These are phyloP conservation scores for Poecilia gillii DNA, from an alignment of 2,797 vertebrate genomes.

Conservation along the genomic window DNA sequence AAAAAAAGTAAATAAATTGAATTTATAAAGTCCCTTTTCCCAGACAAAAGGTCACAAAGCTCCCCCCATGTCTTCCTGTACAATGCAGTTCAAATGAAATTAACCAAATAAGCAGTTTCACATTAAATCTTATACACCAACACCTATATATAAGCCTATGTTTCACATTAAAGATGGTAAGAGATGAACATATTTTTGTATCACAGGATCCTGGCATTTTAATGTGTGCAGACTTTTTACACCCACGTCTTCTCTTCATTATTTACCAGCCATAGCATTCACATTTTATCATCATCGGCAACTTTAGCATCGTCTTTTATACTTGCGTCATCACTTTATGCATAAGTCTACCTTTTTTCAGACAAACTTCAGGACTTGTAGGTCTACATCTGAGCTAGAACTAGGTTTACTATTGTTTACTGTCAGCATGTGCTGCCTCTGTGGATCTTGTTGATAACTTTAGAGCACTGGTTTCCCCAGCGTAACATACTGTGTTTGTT, in stretches of 20 bases:
- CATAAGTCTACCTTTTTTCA: conserved; percentile 44
- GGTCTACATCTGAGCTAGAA: conserved; percentile 66
- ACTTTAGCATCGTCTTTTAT: conserved; percentile 33
- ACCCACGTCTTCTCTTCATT: conserved; percentile 58
- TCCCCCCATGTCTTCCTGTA: background rate
- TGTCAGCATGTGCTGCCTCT: conserved; percentile 61
- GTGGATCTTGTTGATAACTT: conserved; percentile 73
- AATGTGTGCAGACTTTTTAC: conserved; percentile 5
- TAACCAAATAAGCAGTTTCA: background rate
- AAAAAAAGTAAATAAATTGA: background rate
- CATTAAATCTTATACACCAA: background rate
- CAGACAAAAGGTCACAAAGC: background rate
- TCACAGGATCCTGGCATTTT: background rate
- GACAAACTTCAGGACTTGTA: conserved; percentile 60
- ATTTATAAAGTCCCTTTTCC: background rate
- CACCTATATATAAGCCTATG: background rate
- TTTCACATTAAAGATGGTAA: background rate
- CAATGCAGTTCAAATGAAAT: background rate
- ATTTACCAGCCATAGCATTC: conserved; percentile 68
- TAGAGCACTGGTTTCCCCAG: conserved; percentile 88
- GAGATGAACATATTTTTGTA: background rate
- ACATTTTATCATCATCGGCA: conserved; percentile 62
- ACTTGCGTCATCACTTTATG: conserved; percentile 50
- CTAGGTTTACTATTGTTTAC: conserved; percentile 69
- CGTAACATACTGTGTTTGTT: conserved; percentile 87